These are phyloP conservation scores for Phallusia fumigata DNA, from an alignment of 23 tunicate species.

Conservation along the genomic window DNA sequence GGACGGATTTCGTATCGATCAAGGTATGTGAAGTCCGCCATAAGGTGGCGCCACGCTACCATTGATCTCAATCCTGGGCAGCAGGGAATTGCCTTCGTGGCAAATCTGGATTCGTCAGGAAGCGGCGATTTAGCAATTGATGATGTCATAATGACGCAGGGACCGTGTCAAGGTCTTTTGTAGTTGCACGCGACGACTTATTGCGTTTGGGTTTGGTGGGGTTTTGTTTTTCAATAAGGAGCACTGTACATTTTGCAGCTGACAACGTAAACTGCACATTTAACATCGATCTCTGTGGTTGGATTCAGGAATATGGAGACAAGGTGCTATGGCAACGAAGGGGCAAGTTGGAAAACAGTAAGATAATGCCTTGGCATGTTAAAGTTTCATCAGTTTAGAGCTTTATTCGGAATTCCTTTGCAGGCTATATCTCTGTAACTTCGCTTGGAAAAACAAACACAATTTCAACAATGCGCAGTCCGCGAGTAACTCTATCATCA, in stretches of 20 bases:
- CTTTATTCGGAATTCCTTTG: too few relatives aligned
- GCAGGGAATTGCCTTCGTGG: background rate
- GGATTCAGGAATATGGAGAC: background rate
- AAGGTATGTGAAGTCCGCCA: background rate
- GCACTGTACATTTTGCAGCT: background rate
- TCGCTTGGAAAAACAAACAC: background rate
- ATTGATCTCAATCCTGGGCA: background rate
- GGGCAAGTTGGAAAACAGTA: background rate
- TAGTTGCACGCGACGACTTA: too few relatives aligned
- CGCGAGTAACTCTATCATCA: background rate
- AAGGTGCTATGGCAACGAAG: background rate
- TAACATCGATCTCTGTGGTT: background rate
- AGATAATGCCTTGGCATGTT: background rate
- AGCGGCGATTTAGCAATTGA: background rate
- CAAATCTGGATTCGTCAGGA: background rate
- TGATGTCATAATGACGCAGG: background rate
- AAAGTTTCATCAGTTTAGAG: too few relatives aligned
- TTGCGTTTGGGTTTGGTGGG: too few relatives aligned
- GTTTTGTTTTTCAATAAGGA: background rate
- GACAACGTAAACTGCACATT: background rate
- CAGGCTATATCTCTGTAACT: background rate
- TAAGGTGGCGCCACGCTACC: background rate
- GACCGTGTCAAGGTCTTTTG: background rate
- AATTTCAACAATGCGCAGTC: background rate
- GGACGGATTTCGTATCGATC: background rate